Evolutionary conservation across 2,888 invertebrate genomes (phyloP).

Genomic region (Criorhina ranunculi): DNA sequence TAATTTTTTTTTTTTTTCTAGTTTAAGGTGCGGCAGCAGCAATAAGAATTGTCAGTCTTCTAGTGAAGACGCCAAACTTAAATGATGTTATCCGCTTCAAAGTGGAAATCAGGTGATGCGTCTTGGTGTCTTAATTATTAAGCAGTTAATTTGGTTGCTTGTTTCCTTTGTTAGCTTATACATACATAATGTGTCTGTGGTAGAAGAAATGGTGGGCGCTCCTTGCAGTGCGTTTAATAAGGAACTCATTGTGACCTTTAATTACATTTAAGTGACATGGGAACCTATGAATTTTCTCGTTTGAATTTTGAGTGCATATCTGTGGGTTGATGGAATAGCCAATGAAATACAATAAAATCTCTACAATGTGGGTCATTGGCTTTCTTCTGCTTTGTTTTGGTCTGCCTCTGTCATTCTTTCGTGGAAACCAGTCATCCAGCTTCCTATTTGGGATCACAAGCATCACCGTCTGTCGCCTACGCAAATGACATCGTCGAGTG

Average conservation of each 20-base stretch:
- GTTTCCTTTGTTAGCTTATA: neutral
- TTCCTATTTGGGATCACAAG: no score
- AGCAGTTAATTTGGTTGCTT: neutral
- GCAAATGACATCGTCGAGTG: no score
- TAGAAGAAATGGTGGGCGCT: neutral
- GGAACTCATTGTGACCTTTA: neutral
- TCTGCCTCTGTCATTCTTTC: no score
- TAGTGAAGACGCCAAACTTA: neutral
- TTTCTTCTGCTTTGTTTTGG: no score
- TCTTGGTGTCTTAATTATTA: neutral
- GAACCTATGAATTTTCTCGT: no score
- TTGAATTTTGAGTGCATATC: no score
- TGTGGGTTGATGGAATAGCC: no score
- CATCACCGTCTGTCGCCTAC: no score
- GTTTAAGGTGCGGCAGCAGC: conserved; percentile 3
- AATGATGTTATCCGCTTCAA: neutral
- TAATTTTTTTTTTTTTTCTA: conserved; percentile 11
- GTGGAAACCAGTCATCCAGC: no score
- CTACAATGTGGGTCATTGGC: no score
- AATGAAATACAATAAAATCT: no score
- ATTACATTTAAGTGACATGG: no score
- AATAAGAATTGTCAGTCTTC: conserved; percentile 7
- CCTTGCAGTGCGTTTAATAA: neutral
- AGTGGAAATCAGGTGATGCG: conserved; percentile 4
- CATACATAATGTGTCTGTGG: neutral